These are phyloP conservation scores for Pygocentrus nattereri DNA, from an alignment of 2,797 vertebrate genomes.

Conservation along the genomic window DNA sequence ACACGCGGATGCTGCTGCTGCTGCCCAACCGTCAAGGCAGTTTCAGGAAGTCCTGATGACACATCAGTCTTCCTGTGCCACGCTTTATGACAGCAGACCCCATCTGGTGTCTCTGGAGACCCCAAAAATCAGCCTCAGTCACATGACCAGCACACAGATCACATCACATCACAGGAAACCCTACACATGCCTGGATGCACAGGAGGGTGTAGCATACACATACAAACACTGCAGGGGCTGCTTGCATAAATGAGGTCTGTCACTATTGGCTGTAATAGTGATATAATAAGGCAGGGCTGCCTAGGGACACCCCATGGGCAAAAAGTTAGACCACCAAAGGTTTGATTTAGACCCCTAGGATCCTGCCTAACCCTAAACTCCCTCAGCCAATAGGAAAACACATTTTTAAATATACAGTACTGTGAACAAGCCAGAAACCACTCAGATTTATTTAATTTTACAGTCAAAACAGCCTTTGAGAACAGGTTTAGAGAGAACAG, in stretches of 20 bases:
- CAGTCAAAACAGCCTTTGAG: no score
- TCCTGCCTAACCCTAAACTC: no score
- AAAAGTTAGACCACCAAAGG: no score
- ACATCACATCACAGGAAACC: neutral
- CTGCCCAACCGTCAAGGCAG: constrained; percentile 48
- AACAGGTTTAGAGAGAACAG: no score
- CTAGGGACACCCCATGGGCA: no score
- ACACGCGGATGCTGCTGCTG: constrained; percentile 26
- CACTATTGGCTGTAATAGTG: neutral
- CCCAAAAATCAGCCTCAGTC: constrained; percentile 13
- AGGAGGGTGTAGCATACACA: neutral
- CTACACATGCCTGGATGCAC: neutral
- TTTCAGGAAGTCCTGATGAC: constrained; percentile 77
- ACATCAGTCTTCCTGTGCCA: constrained; percentile 69
- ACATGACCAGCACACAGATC: constrained; percentile 3
- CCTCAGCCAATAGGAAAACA: no score
- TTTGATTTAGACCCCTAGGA: no score
- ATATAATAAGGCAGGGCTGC: no score
- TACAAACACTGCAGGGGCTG: neutral
- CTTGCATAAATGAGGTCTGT: neutral
- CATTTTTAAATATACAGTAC: no score
- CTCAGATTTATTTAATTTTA: no score
- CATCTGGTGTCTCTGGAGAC: constrained; percentile 39
- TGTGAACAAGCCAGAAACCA: no score
- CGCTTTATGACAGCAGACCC: constrained; percentile 20